Conservation (phyloP, 2,888 invertebrate species). For the Nebria salina region DNA sequence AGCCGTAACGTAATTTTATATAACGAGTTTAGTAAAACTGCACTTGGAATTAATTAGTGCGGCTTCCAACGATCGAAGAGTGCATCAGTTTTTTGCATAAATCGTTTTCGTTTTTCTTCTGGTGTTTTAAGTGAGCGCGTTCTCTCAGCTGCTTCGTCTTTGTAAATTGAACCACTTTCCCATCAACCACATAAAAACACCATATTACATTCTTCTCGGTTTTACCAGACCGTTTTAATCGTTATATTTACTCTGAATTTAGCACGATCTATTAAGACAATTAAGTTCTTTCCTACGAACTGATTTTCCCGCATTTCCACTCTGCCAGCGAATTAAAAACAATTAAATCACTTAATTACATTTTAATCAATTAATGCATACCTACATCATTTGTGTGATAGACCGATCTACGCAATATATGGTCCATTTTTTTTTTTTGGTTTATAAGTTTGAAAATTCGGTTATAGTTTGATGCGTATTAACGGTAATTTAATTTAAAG, state of each 20-base stretch:
- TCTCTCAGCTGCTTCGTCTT: background rate
- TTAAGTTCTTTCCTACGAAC: background rate
- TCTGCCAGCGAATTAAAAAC: no score
- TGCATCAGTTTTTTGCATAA: conserved; percentile 1
- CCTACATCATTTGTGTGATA: no score
- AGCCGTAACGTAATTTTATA: conserved; percentile 16
- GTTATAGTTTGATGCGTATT: background rate
- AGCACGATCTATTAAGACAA: background rate
- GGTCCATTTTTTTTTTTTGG: no score
- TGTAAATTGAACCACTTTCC: background rate
- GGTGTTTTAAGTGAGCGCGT: no score
- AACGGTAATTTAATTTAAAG: background rate
- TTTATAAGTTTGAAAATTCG: no score
- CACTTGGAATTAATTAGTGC: conserved; percentile 18
- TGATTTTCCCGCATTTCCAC: background rate
- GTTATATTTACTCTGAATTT: background rate
- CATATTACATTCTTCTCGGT: background rate
- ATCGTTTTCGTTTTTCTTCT: background rate
- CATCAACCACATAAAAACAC: background rate
- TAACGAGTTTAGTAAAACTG: conserved; percentile 22
- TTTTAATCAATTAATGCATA: no score
- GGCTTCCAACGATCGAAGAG: background rate
- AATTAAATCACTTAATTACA: no score
- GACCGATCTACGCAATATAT: no score
- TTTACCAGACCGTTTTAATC: background rate